Percentiles rank a stretch among this genome's conserved stretches.
Conservation (phyloP, 2,888 invertebrate genomes). For the Cheilosia variabilis region DNA sequence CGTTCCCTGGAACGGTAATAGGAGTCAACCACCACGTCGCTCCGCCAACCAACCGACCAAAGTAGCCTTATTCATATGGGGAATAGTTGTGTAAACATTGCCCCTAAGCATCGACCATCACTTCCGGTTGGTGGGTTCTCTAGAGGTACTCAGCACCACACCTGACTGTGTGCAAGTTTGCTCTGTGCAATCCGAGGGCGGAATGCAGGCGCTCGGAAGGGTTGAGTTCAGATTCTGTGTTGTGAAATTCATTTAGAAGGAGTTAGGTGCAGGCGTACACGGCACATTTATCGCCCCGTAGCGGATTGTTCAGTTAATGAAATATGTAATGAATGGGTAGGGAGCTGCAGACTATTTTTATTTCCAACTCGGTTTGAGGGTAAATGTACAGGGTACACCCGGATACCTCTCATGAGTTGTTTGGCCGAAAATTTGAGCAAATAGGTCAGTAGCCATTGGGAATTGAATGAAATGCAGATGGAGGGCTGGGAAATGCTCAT, state of each 20-base stretch:
- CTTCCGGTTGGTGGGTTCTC: conserved; percentile 56
- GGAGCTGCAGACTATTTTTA: background rate
- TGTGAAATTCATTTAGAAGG: conserved; percentile 39
- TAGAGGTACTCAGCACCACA: conserved; percentile 24
- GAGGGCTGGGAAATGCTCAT: too few relatives aligned
- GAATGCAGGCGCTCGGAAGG: background rate
- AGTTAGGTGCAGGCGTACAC: conserved; percentile 1
- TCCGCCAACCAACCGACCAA: background rate
- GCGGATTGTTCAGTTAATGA: conserved; percentile 43
- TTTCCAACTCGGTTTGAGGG: conserved; percentile 5
- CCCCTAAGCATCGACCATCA: conserved; percentile 54
- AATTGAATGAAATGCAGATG: too few relatives aligned
- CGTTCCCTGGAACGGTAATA: conserved; percentile 39
- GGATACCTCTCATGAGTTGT: background rate
- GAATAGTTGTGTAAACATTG: conserved; percentile 61
- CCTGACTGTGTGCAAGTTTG: conserved; percentile 15
- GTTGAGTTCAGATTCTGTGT: conserved; percentile 18
- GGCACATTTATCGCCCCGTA: background rate
- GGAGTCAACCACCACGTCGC: conserved; percentile 2
- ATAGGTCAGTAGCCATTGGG: too few relatives aligned
- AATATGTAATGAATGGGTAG: conserved; percentile 23
- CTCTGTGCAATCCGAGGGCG: background rate
- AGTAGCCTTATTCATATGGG: conserved; percentile 49
- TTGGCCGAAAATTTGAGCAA: too few relatives aligned
- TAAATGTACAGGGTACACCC: background rate